Evolutionary conservation across 2,888 invertebrate genomes (phyloP), one percentile per base, ranked within the genome.

Genomic region (Cetonia aurata): DNA sequence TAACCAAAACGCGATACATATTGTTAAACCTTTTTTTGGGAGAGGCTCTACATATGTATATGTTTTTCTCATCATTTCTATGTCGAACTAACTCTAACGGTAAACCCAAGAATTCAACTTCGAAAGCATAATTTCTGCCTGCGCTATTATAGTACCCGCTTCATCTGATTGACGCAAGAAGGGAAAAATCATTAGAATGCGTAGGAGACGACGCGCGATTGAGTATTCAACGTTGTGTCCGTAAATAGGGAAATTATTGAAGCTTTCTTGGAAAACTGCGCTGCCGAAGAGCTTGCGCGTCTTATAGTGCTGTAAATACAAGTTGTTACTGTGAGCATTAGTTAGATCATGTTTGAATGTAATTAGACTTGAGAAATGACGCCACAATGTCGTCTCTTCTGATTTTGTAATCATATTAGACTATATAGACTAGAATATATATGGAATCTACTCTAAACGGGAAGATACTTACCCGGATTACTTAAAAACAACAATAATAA

Each of bases 191-290:
- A 53, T 31, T 53, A 31, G 31, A 13, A 53, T 53, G 53, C 53
- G 31, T 31, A 25, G 31, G 6, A 19, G n/a, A 12, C 9, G n/a
- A 17, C 50, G 44, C 25, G 12, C 19, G 17, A 10, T 6, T 59
- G 42, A 19, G 25, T 59, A 59, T 59, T 59, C 59, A 19, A 25
- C 17, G 12, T 44, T n/a, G 4, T 25, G 10, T 59, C 12, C 19
- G 17, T 25, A 59, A 59, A 59, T 59, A 25, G 59, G 42, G 44
- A 57, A 59, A 59, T n/a, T 59, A 44, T 44, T 44, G n/a, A 15
- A 8, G 44, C 46, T 44, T 59, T 59, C 59, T 44, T 44, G 42
- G 44, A 59, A 59, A 59, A 17, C 41, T n/a, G 25, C 33, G 33
- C 12, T n/a, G 56, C 37, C 59, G 44, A 8, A 53, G 53, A 53